Evolutionary conservation across 2,113 vertebrate species (phyloP).

Genomic region (Pipa parva): DNA sequence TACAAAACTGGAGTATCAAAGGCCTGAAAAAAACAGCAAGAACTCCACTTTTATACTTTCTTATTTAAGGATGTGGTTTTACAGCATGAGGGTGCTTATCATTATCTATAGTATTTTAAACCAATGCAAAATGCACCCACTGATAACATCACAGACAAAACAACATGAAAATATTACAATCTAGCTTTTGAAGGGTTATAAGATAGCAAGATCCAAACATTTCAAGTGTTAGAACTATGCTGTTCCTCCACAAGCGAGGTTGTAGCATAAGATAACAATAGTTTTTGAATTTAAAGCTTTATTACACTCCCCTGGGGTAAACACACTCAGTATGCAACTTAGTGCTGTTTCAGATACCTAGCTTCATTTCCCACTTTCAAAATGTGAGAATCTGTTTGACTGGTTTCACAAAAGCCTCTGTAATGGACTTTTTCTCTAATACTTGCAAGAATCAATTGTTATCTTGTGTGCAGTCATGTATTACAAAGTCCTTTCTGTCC

Average conservation of each 20-base stretch:
- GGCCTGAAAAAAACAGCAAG: no score
- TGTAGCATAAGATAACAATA: constrained; percentile 32
- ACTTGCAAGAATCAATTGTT: constrained; percentile 21
- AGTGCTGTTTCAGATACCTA: constrained; percentile 24
- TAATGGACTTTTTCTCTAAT: constrained; percentile 19
- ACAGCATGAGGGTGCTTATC: not conserved
- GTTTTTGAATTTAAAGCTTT: constrained; percentile 30
- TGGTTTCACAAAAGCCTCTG: constrained; percentile 26
- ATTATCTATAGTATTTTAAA: constrained; percentile 12
- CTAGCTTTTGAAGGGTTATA: constrained; percentile 28
- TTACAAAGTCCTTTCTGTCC: not conserved
- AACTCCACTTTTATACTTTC: no score
- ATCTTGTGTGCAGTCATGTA: constrained; percentile 6
- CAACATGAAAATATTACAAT: constrained; percentile 30
- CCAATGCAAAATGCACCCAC: constrained; percentile 11
- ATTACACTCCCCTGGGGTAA: constrained; percentile 35
- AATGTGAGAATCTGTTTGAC: constrained; percentile 21
- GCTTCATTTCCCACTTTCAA: constrained; percentile 26
- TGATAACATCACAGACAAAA: constrained; percentile 29
- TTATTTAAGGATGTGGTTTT: not conserved
- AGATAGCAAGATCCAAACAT: constrained; percentile 26
- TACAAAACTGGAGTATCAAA: no score
- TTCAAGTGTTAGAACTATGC: constrained; percentile 26
- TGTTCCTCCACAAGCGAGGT: constrained; percentile 27
- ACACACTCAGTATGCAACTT: constrained; percentile 28